Base-by-base conservation (phyloP, 2,888 invertebrate species). In the Myathropa florea region DNA sequence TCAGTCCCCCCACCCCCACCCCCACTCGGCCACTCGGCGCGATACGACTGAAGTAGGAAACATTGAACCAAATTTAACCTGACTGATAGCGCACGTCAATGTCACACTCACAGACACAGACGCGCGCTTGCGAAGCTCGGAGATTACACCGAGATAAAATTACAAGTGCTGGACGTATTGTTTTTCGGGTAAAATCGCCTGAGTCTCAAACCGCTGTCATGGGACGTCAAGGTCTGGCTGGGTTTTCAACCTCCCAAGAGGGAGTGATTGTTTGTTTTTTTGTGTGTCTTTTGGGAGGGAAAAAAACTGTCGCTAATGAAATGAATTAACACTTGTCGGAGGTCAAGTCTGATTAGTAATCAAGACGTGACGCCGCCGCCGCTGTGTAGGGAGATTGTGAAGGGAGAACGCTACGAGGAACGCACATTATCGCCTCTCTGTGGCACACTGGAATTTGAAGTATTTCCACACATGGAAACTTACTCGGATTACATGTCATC, bases 1-100 rank as follows among this genome's bases (percentile, higher is more conserved):
- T 57, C 24, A 24, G 57, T 57, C 12, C 12, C 12, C 3, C 12
- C 33, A 33, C 33, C 9, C 33, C 33, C 33, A 2, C 33, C 33
- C 0, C 33, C 33, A 30, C 30, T 3, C 12, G 2, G 33, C 10
- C 30, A 1, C 9, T 53, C 6, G 28, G 57, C 14, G 26, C 36
- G 55, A 28, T 77, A 68, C 23, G 76, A 61, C 67, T 59, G 28
- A 36, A 67, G 67, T 46, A 14, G 53, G 26, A 61, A 63, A 55
- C 46, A 68, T 55, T 63, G 61, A 77, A 65, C 60, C 53, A 21
- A 75, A 71, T 28, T 59, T 53, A 53, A 46, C 46, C 65, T 57
- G 24, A 21, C 61, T 23, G 36, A 63, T 68, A 68, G 36, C 36
- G 3, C 33, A 80, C 24, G 72, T 72, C 64, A 59, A 72, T 46